A percentile compares a stretch with the other conserved stretches of the same genome.
phyloP scores from a whole-genome alignment of 1,140 invertebrate genomes.

The Drosophila navojoa region DNA sequence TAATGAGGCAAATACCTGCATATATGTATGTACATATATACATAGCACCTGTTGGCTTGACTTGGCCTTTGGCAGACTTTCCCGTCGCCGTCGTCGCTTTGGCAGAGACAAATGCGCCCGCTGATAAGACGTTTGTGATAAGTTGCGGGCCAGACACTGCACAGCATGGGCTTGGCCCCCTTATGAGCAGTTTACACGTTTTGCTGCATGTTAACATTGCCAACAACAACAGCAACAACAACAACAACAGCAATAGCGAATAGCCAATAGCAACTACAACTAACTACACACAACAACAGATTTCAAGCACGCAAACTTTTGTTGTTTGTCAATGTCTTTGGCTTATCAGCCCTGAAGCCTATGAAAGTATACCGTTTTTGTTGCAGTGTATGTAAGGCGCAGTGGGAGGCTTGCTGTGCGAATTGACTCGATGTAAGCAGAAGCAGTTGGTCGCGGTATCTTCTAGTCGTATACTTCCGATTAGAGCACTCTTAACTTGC shows the following conservation, averaged over 20 bases:
- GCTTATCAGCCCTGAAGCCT: conserved; percentile 35
- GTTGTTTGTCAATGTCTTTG: conserved; percentile 13
- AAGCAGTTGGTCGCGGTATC: too few species aligned
- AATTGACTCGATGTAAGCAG: too few species aligned
- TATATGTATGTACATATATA: background rate
- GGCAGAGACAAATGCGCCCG: conserved; percentile 37
- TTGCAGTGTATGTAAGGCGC: too few species aligned
- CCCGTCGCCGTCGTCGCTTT: background rate
- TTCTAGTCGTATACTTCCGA: too few species aligned
- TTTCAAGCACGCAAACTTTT: conserved; percentile 43
- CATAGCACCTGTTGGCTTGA: conserved; percentile 3
- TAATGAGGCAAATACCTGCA: conserved; percentile 9
- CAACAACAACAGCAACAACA: conserved; percentile 31
- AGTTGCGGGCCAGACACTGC: conserved; percentile 1
- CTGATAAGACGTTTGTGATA: conserved; percentile 47
- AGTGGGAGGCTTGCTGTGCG: too few species aligned
- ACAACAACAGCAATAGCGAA: conserved; percentile 23
- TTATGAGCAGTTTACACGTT: conserved; percentile 39
- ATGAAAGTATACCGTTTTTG: too few species aligned
- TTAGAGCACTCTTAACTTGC: too few species aligned
- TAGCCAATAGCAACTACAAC: background rate
- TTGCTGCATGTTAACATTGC: conserved; percentile 47
- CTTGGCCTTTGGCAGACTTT: conserved; percentile 23
- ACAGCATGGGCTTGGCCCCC: conserved; percentile 17
- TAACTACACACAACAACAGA: conserved; percentile 27